phyloP scores from a whole-genome alignment of 53 echinoderm and acorn worm genomes.

The Henricia sp. region DNA sequence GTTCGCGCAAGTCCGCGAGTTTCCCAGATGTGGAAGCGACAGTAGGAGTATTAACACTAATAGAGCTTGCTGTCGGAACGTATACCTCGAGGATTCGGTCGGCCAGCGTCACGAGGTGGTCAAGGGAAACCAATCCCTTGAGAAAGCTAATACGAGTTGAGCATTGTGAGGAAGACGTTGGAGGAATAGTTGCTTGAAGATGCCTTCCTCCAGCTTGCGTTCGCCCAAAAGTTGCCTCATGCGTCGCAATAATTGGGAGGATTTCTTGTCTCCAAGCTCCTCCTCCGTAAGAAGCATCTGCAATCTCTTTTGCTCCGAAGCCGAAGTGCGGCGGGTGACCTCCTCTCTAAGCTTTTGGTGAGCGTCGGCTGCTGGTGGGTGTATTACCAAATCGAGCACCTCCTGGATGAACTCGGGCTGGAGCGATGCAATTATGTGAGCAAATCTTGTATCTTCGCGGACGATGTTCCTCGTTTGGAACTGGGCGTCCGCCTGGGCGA shows the following conservation, averaged over 20 bases:
- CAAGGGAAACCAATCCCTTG: neutral
- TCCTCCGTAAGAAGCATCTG: neutral
- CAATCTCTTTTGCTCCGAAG: neutral
- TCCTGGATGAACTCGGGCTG: neutral
- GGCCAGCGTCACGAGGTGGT: neutral
- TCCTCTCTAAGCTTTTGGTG: neutral
- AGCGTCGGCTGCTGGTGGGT: neutral
- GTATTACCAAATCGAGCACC: neutral
- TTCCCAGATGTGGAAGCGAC: neutral
- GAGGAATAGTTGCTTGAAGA: too few species aligned
- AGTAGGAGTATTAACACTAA: neutral
- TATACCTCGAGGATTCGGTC: conserved; percentile 6
- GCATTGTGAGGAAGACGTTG: conserved; percentile 1
- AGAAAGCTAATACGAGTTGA: neutral
- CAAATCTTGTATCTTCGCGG: neutral
- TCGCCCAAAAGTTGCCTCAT: conserved; percentile 21
- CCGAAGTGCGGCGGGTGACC: neutral
- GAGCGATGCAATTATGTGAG: neutral
- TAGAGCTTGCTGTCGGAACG: neutral
- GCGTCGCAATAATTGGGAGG: neutral
- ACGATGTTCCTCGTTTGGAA: neutral
- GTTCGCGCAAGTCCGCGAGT: neutral
- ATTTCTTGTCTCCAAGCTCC: neutral
- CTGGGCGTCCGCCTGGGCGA: neutral
- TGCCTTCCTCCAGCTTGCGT: neutral